These are phyloP conservation scores for Mercenaria mercenaria DNA, from an alignment of 1,140 invertebrate genomes.

Conservation along the genomic window DNA sequence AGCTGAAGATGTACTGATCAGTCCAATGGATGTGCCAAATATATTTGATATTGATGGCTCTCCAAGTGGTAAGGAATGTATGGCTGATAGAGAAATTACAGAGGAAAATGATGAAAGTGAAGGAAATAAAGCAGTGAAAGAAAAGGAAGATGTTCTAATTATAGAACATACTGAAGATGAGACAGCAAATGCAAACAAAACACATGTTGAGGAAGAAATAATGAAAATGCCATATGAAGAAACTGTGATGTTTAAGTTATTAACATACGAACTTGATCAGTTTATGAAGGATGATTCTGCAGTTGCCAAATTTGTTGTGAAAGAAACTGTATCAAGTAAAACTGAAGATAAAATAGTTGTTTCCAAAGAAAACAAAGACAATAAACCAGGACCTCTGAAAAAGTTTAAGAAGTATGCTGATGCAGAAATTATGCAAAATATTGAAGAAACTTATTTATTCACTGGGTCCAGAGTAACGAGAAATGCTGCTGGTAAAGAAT, in stretches of 20 bases:
- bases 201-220: background rate
- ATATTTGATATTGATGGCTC: constrained; percentile 29
- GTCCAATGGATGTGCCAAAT: constrained; percentile 36
- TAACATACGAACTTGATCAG: constrained; percentile 39
- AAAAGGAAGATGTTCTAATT: background rate
- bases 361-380: background rate
- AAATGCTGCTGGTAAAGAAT: background rate
- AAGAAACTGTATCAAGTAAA: background rate
- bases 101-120: background rate
- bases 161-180: background rate
- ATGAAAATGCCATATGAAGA: constrained; percentile 46
- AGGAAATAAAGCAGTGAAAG: background rate
- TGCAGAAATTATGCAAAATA: constrained; percentile 59
- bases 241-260: constrained; percentile 56
- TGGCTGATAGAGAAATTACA: background rate
- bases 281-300: constrained; percentile 28
- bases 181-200: background rate
- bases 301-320: background rate
- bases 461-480: constrained; percentile 22
- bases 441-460: constrained; percentile 55
- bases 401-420: constrained; percentile 44
- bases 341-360: background rate
- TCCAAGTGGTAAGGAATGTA: background rate
- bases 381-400: background rate
- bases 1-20: constrained; percentile 13